These are phyloP conservation scores for Notoglanidium macrostoma DNA, from an alignment of 2,797 vertebrate species.

Conservation along the genomic window DNA sequence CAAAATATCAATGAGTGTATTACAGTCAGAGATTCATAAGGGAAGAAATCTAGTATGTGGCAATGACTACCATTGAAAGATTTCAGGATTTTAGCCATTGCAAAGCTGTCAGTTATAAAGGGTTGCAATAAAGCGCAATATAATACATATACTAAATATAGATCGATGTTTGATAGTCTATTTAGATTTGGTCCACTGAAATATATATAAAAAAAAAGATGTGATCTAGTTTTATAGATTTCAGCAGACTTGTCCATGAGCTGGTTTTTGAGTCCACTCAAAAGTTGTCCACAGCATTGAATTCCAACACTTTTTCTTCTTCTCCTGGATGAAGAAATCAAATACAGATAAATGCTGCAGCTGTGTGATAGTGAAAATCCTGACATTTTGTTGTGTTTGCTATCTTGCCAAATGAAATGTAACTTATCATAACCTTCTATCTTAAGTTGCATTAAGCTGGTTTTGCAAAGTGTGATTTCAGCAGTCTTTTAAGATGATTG, in stretches of 20 bases:
- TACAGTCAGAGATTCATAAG: neutral
- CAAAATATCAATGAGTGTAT: constrained; percentile 11
- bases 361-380: neutral
- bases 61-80: neutral
- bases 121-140: neutral
- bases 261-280: neutral
- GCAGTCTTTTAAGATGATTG: neutral
- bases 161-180: neutral
- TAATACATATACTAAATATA: neutral
- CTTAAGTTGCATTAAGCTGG: neutral
- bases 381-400: neutral
- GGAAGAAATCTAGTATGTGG: neutral
- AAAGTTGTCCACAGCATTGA: neutral
- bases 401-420: neutral
- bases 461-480: neutral
- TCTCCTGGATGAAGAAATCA: neutral
- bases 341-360: neutral
- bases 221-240: neutral
- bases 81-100: neutral
- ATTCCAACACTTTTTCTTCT: neutral
- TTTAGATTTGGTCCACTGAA: neutral
- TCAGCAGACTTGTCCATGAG: neutral
- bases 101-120: neutral
- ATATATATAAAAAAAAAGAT: neutral
- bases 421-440: neutral